Evolutionary conservation across 1,140 invertebrate genomes (phyloP), one percentile per base, ranked within the genome.

Genomic region (Leptestheria dahalacensis): DNA sequence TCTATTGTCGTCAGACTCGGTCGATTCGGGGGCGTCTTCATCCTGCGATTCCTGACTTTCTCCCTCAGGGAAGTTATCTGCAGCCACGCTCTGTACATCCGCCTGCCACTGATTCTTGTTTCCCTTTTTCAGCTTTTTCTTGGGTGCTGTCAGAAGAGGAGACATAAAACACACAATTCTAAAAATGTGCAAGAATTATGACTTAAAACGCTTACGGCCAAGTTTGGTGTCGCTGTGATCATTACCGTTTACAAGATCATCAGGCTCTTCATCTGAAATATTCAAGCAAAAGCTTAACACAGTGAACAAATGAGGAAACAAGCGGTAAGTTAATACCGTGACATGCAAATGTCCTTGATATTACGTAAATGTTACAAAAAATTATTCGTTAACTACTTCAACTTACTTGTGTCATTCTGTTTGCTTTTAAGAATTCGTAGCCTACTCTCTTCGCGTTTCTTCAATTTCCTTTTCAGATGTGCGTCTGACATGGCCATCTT

Each of bases 381-480:
- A 59, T 52, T 63, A 24, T 21, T 59, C 41, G 48, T 15, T 41
- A 48, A 41, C 61, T 6, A 61, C 41, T 15, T 26, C 29, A 25
- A 9, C 28, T 3, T 21, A 50, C 1, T 41, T 48, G 33, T 49
- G n/a, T 58, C 56, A 25, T 61, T 64, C 70, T 76, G 73, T 66
- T 78, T 80, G 66, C 75, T 73, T 65, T 77, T 74, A 9, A 77
- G 68, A 52, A 77, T 70, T 64, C 79, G 78, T 33, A 82, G 70
- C 69, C 84, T 85, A 61, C 78, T 80, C 64, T 84, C 82, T 67
- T 86, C 84, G 10, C 81, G 74, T 66, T 85, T 85, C 59, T 81
- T 84, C 57, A 87, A 82, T 72, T 88, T 88, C 58, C 83, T 74
- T 75, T 85, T 82, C 56, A 88, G 73, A 23, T 86, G 76, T 73